A percentile compares a stretch with the other conserved stretches of the same genome.
phyloP scores from a whole-genome alignment of 2,797 vertebrate species.

The Cygnus olor region DNA sequence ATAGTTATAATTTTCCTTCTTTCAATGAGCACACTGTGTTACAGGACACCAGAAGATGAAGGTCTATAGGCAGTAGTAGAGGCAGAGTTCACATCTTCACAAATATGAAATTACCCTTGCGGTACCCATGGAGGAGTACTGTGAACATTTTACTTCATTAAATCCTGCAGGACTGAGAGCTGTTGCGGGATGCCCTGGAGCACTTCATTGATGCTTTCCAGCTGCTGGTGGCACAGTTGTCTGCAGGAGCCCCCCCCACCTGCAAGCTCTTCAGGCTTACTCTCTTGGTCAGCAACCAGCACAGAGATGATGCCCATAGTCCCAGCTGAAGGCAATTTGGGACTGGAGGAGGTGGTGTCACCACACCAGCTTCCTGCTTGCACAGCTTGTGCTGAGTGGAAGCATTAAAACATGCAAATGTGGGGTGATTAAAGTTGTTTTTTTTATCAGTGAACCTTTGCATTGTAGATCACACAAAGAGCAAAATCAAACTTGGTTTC shows the following conservation, averaged over 20 bases:
- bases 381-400: accelerated
- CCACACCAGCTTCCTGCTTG: not conserved
- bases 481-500: not conserved
- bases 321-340: not conserved
- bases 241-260: not conserved
- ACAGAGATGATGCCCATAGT: not conserved
- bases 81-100: not conserved
- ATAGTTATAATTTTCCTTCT: slow-evolving; percentile 6
- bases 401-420: not conserved
- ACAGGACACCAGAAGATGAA: not conserved
- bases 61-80: not conserved
- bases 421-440: not conserved
- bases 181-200: not conserved
- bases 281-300: not conserved
- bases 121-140: accelerated
- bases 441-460: not conserved
- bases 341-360: not conserved
- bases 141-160: not conserved
- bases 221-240: not conserved
- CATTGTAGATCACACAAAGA: not conserved
- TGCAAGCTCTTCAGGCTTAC: not conserved
- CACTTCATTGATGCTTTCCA: accelerated
- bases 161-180: not conserved
- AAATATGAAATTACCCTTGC: not conserved
- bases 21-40: not conserved